phyloP scores from a whole-genome alignment of 2,797 vertebrate genomes.

The Sebastes vulpes region DNA sequence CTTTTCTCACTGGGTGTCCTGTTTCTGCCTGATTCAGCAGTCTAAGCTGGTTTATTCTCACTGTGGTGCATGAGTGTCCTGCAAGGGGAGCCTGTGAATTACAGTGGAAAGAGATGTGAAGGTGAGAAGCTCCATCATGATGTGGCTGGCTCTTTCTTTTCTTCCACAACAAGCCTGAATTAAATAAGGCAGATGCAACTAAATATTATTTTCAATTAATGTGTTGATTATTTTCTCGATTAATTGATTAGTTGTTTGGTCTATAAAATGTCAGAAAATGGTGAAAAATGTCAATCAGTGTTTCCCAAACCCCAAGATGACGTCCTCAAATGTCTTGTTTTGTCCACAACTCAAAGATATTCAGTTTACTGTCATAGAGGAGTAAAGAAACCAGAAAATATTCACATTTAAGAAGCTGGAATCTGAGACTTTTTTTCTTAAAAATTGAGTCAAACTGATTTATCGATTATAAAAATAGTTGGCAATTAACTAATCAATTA shows the following conservation, averaged over 20 bases:
- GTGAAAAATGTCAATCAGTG: too few species aligned
- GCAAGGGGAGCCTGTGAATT: constrained; percentile 41
- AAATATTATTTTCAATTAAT: neutral
- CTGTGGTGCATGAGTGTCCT: constrained; percentile 39
- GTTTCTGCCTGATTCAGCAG: constrained; percentile 72
- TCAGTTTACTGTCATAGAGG: neutral
- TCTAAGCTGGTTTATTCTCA: constrained; percentile 55
- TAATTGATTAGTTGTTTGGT: rapidly evolving
- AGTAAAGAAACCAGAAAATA: neutral
- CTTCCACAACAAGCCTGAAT: neutral
- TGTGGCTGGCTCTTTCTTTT: constrained; percentile 3
- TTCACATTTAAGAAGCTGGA: neutral
- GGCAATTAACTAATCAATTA: too few species aligned
- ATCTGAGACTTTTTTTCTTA: neutral
- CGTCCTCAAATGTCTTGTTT: neutral
- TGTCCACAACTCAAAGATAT: neutral
- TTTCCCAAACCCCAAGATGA: too few species aligned
- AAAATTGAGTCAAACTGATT: too few species aligned
- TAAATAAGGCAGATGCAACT: neutral
- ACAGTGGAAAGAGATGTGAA: constrained; percentile 37
- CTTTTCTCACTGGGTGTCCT: constrained; percentile 61
- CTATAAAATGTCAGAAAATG: neutral
- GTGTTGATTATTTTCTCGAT: neutral
- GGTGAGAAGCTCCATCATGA: constrained; percentile 45
- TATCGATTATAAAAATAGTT: too few species aligned